Conservation (phyloP, 1,140 invertebrate genomes). For the Popillia japonica region DNA sequence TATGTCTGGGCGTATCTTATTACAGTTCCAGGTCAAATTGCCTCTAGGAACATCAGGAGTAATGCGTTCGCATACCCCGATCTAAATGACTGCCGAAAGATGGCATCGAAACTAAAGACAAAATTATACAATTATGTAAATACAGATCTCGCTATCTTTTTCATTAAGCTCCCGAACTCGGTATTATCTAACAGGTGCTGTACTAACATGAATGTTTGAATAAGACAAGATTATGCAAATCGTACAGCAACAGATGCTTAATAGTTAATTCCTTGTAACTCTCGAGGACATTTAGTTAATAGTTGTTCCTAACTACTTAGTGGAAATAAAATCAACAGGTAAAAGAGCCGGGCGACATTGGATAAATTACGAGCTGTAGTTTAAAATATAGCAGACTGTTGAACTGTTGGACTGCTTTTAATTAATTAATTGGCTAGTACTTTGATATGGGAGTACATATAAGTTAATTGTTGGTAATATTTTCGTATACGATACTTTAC, state of each 20-base stretch:
- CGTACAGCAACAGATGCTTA: slow-evolving; percentile 29
- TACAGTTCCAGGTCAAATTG: slow-evolving; percentile 12
- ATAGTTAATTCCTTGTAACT: slow-evolving; percentile 34
- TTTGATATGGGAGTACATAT: no score
- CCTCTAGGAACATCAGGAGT: neutral
- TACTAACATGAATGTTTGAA: slow-evolving; percentile 28
- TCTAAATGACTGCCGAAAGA: neutral
- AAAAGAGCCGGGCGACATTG: neutral
- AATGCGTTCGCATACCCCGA: neutral
- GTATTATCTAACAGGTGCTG: slow-evolving; percentile 22
- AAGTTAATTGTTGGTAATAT: no score
- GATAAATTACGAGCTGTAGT: neutral
- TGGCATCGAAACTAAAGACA: slow-evolving; percentile 21
- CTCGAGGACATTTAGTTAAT: slow-evolving; percentile 27
- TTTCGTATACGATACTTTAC: no score
- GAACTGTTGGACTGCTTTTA: neutral
- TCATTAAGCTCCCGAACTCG: slow-evolving; percentile 25
- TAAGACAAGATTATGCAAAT: slow-evolving; percentile 32
- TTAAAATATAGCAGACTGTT: neutral
- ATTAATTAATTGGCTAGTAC: no score
- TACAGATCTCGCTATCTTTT: slow-evolving; percentile 20
- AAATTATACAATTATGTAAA: slow-evolving; percentile 30
- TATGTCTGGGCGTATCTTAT: slow-evolving; percentile 24
- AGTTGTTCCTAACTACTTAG: slow-evolving; percentile 26
- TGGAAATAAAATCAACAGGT: slow-evolving; percentile 29